A percentile compares a stretch with the other conserved stretches of the same genome.
Evolutionary conservation across 2,888 invertebrate genomes (phyloP).

Genomic region (Venusia cambrica): DNA sequence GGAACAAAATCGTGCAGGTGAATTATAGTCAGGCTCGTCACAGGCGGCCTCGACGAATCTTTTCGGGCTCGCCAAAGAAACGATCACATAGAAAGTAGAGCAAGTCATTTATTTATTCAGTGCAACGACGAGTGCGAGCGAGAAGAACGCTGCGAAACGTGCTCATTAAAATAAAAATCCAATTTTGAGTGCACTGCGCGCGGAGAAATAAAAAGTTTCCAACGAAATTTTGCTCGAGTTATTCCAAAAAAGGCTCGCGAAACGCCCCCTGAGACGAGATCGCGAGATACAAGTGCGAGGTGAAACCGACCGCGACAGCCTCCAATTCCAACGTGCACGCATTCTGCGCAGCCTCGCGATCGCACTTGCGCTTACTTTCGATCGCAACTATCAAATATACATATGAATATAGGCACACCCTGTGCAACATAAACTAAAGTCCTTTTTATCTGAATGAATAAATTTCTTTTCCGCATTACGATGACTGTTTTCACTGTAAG

Average conservation of each 20-base stretch:
- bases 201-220: constrained; percentile 74
- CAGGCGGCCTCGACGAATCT: constrained; percentile 41
- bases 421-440: constrained; percentile 23
- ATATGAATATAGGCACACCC: constrained; percentile 17
- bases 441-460: constrained; percentile 36
- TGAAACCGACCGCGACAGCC: constrained; percentile 73
- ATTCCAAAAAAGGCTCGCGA: constrained; percentile 75
- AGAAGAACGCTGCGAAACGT: constrained; percentile 65
- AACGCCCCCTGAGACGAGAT: constrained; percentile 68
- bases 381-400: constrained; percentile 33
- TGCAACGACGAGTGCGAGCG: constrained; percentile 70
- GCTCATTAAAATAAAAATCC: constrained; percentile 80
- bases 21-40: constrained; percentile 7
- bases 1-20: constrained; percentile 6
- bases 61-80: constrained; percentile 70
- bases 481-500: constrained; percentile 51
- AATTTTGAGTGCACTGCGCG: constrained; percentile 75
- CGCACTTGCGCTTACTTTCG: constrained; percentile 45
- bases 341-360: constrained; percentile 25
- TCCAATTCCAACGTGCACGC: constrained; percentile 48
- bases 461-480: constrained; percentile 55
- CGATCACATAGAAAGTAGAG: constrained; percentile 80
- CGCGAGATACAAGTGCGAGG: constrained; percentile 65
- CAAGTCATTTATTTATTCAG: constrained; percentile 80
- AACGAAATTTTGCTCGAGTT: constrained; percentile 79